phyloP scores from a whole-genome alignment of 2,888 invertebrate genomes.

The Therioaphis trifolii region DNA sequence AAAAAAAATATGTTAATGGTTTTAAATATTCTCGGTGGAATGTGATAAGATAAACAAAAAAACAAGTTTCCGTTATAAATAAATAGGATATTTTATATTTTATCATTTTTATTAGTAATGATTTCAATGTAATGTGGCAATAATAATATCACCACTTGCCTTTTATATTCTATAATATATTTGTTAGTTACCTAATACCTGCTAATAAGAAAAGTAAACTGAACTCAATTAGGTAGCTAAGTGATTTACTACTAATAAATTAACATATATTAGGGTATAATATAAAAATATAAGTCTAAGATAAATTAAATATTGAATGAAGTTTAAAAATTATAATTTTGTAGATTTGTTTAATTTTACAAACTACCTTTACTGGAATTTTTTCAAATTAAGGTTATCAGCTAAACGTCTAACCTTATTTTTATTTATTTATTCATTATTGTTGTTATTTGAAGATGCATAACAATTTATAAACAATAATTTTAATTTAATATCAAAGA shows the following conservation, averaged over 20 bases:
- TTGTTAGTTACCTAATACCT: not conserved
- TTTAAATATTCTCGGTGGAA: slow-evolving; percentile 47
- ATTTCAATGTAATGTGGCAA: slow-evolving; percentile 19
- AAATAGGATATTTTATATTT: slow-evolving; percentile 47
- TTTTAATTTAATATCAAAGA: no score
- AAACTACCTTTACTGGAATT: not conserved
- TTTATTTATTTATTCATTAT: no score
- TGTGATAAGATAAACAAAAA: slow-evolving; percentile 49
- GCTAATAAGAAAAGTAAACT: not conserved
- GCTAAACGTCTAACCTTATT: slow-evolving; percentile 15
- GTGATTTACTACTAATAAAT: not conserved
- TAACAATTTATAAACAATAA: no score
- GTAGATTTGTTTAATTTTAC: not conserved
- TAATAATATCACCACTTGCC: slow-evolving; percentile 15
- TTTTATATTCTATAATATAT: slow-evolving; percentile 18
- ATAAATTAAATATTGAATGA: not conserved
- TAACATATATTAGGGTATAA: not conserved
- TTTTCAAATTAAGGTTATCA: slow-evolving; percentile 15
- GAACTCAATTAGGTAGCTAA: not conserved
- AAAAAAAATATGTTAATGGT: slow-evolving; percentile 44
- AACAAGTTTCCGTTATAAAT: slow-evolving; percentile 53
- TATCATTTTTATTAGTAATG: slow-evolving; percentile 51
- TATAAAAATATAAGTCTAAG: not conserved
- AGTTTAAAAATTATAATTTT: not conserved
- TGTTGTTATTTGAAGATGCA: no score